phyloP scores from a whole-genome alignment of 92 coral and sea anemone genomes.

The Hydrozoanthus gracilis region DNA sequence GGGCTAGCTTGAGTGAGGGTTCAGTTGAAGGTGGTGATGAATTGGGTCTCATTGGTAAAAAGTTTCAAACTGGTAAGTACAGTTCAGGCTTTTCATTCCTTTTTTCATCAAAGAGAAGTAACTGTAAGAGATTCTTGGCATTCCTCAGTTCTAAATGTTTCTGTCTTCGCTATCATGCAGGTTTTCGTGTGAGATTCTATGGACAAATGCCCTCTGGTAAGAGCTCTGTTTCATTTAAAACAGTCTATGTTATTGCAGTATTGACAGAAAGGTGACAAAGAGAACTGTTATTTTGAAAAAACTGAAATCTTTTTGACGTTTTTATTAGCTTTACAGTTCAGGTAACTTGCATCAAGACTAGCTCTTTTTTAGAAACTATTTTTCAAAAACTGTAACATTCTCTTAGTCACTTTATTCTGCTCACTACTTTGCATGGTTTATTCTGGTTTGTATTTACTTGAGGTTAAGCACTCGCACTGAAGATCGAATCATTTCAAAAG shows the following conservation, averaged over 20 bases:
- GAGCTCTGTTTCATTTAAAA: constrained; percentile 54
- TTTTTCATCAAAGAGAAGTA: not conserved
- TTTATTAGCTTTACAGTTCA: not conserved
- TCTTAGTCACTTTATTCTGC: constrained; percentile 33
- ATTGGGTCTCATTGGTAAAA: constrained; percentile 99
- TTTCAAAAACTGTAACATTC: not conserved
- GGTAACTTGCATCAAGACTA: not conserved
- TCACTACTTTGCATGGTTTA: constrained; percentile 37
- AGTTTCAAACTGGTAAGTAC: constrained; percentile 89
- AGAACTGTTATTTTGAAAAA: constrained; percentile 34
- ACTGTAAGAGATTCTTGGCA: not conserved
- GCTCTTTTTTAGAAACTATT: too few species aligned
- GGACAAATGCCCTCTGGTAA: constrained; percentile 89
- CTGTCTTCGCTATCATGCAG: constrained; percentile 45
- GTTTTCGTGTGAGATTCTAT: constrained; percentile 95
- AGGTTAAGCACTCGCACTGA: constrained; percentile 35
- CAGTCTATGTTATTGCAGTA: constrained; percentile 33
- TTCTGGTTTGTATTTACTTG: constrained; percentile 39
- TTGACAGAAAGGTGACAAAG: constrained; percentile 35
- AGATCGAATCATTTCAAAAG: not conserved
- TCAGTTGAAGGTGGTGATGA: constrained; percentile 95
- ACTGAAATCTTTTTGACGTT: not conserved
- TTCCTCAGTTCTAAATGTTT: not conserved
- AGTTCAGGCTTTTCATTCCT: not conserved
- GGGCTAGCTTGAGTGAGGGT: constrained; percentile 97